Evolutionary conservation across 2,797 vertebrate species (phyloP).

Genomic region (Limosa lapponica): DNA sequence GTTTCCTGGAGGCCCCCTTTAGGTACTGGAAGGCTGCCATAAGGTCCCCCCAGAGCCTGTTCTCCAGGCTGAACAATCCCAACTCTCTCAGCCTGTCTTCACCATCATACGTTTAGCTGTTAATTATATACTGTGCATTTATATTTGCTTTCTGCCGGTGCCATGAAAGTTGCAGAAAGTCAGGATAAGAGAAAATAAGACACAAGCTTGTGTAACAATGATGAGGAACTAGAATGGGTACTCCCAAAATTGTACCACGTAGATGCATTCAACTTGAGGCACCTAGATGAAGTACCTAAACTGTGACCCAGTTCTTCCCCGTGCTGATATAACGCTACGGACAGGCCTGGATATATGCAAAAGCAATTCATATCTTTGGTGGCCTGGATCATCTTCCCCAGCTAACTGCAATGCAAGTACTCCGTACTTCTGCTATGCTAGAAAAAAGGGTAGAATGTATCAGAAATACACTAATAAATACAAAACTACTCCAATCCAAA

Average conservation of each 20-base stretch:
- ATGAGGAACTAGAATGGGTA: neutral
- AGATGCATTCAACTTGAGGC: neutral
- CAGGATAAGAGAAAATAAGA: neutral
- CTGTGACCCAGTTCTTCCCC: neutral
- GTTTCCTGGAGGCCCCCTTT: neutral
- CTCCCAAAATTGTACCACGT: neutral
- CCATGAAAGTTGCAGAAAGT: neutral
- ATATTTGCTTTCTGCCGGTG: neutral
- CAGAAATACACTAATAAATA: neutral
- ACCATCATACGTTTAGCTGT: neutral
- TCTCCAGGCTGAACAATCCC: neutral
- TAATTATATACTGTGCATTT: neutral
- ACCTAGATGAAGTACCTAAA: neutral
- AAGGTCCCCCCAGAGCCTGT: neutral
- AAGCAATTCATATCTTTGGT: neutral
- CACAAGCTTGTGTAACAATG: neutral
- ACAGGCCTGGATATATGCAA: neutral
- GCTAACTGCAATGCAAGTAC: neutral
- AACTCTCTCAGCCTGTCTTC: neutral
- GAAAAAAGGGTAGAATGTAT: neutral
- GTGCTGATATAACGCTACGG: neutral
- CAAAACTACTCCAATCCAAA: neutral
- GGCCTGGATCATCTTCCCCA: neutral
- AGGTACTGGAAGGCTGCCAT: neutral
- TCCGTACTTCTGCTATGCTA: neutral